Base-by-base conservation (phyloP, 2,888 invertebrate species). In the Leucoma salicis region DNA sequence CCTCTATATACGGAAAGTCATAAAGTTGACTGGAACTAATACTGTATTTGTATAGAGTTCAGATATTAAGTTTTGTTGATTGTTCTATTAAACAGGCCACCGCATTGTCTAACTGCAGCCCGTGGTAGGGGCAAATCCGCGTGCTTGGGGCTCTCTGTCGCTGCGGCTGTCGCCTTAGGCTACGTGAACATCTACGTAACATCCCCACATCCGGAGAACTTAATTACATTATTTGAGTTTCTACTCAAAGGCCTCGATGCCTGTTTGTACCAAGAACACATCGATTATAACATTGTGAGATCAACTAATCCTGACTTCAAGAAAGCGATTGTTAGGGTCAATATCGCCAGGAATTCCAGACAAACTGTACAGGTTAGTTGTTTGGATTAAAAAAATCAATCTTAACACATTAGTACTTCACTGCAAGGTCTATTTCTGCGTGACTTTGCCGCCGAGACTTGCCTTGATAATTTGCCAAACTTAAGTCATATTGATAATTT, bases 61-160 rank as follows among this genome's bases (percentile, higher is more conserved):
- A n/a, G n/a, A n/a, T n/a, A n/a, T n/a, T n/a, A n/a, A n/a, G n/a
- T n/a, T n/a, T n/a, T n/a, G n/a, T n/a, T n/a, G n/a, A n/a, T n/a
- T n/a, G n/a, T 21, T 38, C 16, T 6, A 1, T 3, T 39, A 41
- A 78, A 93, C 49, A 93, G 95, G 51, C 96, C 97, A 0, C 99
- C 99, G 0, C 97, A 99, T 40, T 96, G 97, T 1, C 86, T 99
- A 46, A 99, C 99, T 0, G 99, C 99, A 12, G 95, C 98, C 3
- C 92, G 99, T 88, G 99, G 99, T 25, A 92, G 99, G 41, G 99
- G 99, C 55, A 99, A 99, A 89, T 99, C 99, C 0, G 99, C 99
- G 0, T 97, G 99, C 2, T 90, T 99, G 31, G 99, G 99, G 0
- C 90, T 99, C 13, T 94, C 99, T 0, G 94, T 99, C 11, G 95